Evolutionary conservation across 2,113 vertebrate species (phyloP), one percentile per base, ranked within the genome.

Genomic region (Lanius ludovicianus): DNA sequence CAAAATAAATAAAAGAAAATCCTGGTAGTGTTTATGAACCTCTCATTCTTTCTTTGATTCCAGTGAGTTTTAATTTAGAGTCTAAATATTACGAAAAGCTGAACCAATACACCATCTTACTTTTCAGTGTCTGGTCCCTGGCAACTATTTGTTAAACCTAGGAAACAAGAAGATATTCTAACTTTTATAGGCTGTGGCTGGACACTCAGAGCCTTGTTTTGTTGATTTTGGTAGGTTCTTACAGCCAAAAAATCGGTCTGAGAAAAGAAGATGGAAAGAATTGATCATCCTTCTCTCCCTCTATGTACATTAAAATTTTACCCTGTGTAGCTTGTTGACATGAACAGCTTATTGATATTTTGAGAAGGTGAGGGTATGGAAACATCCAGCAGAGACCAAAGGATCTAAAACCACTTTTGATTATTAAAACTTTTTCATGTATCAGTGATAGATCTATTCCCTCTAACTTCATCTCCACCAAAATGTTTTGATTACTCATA

Each of bases 281-380:
- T 1, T 59, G 5, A 42, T 63, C 20, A 74, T 33, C 7, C 15
- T 8, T 60, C 10, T 78, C 22, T 35, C 18, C 23, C 3, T 39
- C 47, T 63, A 55, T 12, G 8, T 24, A 42, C 7, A 39, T 17
- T 39, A 83, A 88, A 53, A 52, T 56, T 69, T 67, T 78, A 53
- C 1, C 0, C 16, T 0, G 0, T 59, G 11, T 47, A 35, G 5
- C 33, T 60, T 67, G 49, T 42, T 56, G 35, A 42, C 27, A 15
- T 15, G 37, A 70, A 14, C 8, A 42, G 7, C 30, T 74, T 67
- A 35, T 62, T 70, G 56, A 6, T 15, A 23, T 78, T 84, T 84
- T 81, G 53, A 89, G 24, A 37, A 67, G 20, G 37, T 80, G 79
- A 84, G 37, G 6, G 4, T 9, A 56, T 44, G 22, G 68, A 69